phyloP scores from a whole-genome alignment of 2,797 vertebrate genomes.

The Hyperoplus lanceolatus region DNA sequence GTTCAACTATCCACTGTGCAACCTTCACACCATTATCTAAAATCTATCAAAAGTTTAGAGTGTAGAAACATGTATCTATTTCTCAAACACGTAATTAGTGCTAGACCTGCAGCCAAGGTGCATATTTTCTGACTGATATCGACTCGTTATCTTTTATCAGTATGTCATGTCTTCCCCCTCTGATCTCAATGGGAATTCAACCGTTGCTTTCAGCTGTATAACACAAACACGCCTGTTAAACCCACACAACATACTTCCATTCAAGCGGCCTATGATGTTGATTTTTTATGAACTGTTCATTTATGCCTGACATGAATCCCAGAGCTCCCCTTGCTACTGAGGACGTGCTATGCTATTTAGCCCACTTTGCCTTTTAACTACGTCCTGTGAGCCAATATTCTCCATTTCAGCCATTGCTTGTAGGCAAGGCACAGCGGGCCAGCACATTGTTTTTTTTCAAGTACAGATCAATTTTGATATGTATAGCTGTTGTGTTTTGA shows the following conservation, averaged over 20 bases:
- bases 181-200: neutral
- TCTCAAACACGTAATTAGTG: slow-evolving; percentile 28
- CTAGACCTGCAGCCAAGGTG: neutral
- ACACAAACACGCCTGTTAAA: slow-evolving; percentile 6
- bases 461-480: too few species aligned
- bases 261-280: slow-evolving; percentile 11
- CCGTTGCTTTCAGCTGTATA: neutral
- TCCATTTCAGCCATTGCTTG: neutral
- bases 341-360: neutral
- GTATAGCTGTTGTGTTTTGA: too few species aligned
- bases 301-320: neutral
- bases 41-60: slow-evolving; percentile 42
- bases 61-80: neutral
- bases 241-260: slow-evolving; percentile 11
- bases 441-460: too few species aligned
- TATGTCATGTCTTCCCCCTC: neutral
- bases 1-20: slow-evolving; percentile 31
- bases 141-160: neutral
- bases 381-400: neutral
- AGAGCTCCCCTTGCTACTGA: neutral
- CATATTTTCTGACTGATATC: neutral
- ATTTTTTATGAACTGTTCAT: slow-evolving; percentile 30
- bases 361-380: neutral
- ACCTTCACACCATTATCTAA: slow-evolving; percentile 19
- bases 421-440: neutral